phyloP scores from a whole-genome alignment of 2,888 invertebrate species.

The Tipula confusa region DNA sequence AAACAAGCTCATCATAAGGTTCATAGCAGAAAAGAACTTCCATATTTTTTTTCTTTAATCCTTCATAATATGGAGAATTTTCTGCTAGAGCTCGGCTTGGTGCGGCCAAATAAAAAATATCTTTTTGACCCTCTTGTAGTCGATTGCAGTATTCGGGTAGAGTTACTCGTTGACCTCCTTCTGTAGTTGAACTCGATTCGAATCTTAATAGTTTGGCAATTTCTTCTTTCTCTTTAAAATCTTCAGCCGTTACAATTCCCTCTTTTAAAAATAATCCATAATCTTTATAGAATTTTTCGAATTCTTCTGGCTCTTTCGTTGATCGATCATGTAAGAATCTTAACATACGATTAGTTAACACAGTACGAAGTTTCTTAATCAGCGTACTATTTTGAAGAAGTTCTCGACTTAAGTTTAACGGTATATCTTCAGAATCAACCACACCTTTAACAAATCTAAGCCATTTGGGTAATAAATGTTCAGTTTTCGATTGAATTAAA shows the following conservation, averaged over 20 bases:
- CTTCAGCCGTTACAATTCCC: conserved; percentile 83
- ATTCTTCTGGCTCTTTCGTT: conserved; percentile 76
- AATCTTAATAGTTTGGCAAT: conserved; percentile 85
- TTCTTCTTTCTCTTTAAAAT: conserved; percentile 81
- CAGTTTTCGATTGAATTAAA: conserved; percentile 85
- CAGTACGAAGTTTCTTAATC: conserved; percentile 77
- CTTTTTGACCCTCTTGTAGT: conserved; percentile 74
- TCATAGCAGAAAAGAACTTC: conserved; percentile 96
- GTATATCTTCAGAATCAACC: conserved; percentile 98
- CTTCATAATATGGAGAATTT: conserved; percentile 92
- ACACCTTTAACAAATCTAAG: conserved; percentile 94
- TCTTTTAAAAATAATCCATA: conserved; percentile 93
- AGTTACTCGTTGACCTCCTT: conserved; percentile 69
- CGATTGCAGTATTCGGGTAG: conserved; percentile 75
- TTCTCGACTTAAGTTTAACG: conserved; percentile 93
- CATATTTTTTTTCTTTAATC: conserved; percentile 76
- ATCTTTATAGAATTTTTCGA: conserved; percentile 82
- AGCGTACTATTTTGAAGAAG: conserved; percentile 89
- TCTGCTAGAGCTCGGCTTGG: conserved; percentile 92
- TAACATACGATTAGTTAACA: conserved; percentile 76
- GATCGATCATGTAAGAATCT: conserved; percentile 82
- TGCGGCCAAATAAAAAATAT: conserved; percentile 89
- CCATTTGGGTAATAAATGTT: conserved; percentile 91
- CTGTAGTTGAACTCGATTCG: conserved; percentile 77
- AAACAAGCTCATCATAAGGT: conserved; percentile 92